Conservation (phyloP, 2,113 vertebrate species). For the Sakesphorus luctuosus region DNA sequence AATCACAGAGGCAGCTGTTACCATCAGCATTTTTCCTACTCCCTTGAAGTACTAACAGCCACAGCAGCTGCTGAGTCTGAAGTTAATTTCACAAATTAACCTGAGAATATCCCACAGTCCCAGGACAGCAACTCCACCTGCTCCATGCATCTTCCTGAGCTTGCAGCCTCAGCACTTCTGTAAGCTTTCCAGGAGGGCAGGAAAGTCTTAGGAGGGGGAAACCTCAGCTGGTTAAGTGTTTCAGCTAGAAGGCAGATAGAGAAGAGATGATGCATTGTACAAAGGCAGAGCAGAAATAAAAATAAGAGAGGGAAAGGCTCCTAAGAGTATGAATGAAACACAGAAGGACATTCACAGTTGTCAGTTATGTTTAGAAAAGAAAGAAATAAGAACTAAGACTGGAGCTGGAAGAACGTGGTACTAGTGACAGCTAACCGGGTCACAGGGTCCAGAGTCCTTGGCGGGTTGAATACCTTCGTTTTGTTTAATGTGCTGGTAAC, state of each 20-base stretch:
- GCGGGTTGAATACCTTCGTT: neutral
- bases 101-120: slow-evolving; percentile 24
- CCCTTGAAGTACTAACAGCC: neutral
- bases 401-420: neutral
- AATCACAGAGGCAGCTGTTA: slow-evolving; percentile 59
- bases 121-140: slow-evolving; percentile 22
- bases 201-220: neutral
- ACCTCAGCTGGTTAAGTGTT: neutral
- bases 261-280: neutral
- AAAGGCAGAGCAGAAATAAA: neutral
- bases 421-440: neutral
- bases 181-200: neutral
- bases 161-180: slow-evolving; percentile 33
- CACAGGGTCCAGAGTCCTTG: neutral
- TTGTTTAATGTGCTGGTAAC: neutral
- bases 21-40: slow-evolving; percentile 61
- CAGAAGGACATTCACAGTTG: neutral
- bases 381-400: neutral
- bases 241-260: slow-evolving; percentile 1
- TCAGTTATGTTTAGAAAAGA: neutral
- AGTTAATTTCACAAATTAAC: slow-evolving; percentile 63
- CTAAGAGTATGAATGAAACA: neutral
- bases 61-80: slow-evolving; percentile 55
- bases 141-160: neutral
- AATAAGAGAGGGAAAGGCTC: neutral